Percentiles rank a stretch among this genome's conserved stretches.
Evolutionary conservation across 2,797 vertebrate species (phyloP).

Genomic region (Lemur catta): DNA sequence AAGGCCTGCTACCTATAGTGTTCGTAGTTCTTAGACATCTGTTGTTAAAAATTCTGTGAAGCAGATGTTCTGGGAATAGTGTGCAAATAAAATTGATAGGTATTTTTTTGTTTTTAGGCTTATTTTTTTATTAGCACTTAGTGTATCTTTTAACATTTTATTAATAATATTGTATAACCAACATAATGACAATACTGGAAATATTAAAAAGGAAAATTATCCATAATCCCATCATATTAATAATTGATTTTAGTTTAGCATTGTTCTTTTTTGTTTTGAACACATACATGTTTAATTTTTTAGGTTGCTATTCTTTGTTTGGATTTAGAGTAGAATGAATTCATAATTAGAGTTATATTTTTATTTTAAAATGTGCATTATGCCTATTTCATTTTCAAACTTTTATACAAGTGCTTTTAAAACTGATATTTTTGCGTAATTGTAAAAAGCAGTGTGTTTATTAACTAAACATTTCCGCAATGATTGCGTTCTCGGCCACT

Average conservation of each 20-base stretch:
- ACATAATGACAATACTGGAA: background rate
- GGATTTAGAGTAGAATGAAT: conserved; percentile 50
- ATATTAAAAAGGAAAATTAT: conserved; percentile 45
- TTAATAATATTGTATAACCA: background rate
- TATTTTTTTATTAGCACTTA: conserved; percentile 26
- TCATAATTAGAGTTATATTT: conserved; percentile 18
- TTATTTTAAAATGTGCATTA: conserved; percentile 43
- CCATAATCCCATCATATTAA: conserved; percentile 19
- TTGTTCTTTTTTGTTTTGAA: conserved; percentile 62
- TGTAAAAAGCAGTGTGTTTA: conserved; percentile 1
- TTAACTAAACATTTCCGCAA: background rate
- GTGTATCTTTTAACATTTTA: background rate
- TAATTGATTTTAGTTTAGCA: conserved; percentile 81
- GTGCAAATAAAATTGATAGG: conserved; percentile 21
- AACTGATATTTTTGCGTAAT: background rate
- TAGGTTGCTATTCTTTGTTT: conserved; percentile 35
- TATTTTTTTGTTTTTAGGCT: conserved; percentile 3
- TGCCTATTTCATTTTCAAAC: background rate
- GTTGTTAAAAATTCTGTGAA: conserved; percentile 21
- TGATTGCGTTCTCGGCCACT: background rate
- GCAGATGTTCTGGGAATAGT: conserved; percentile 8
- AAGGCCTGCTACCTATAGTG: conserved; percentile 61
- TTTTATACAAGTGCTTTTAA: conserved; percentile 6
- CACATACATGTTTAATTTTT: conserved; percentile 7
- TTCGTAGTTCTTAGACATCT: conserved; percentile 31